Base-by-base conservation (phyloP, 2,888 invertebrate genomes). In the Onthophagus sagittarius region DNA sequence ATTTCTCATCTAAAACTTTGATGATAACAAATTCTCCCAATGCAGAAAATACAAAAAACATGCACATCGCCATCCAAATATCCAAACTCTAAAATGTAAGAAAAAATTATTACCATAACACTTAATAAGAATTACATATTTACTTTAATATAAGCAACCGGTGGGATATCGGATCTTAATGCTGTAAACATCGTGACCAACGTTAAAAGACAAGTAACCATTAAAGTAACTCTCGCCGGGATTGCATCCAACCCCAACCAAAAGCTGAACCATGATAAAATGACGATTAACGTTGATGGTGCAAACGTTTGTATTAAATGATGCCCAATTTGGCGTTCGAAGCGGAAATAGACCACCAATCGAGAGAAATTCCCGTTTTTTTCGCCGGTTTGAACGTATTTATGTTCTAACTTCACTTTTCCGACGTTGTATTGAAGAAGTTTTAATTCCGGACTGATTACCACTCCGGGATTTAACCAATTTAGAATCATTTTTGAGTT, bases 11-110 rank as follows among this genome's bases (percentile, higher is more conserved):
- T 75, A 95, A 83, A 0, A 94, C 94, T 85, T 94, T 94, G 7
- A 94, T 93, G 0, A 94, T 92, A 0, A 94, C 93, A 80, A 95
- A 95, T 85, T 95, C 95, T 14, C 91, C 92, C 15, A 95, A 86
- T 0, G 95, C 93, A 0, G 93, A 93, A 81, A 95, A 95, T 2
- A 94, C 94, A 75, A 94, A 94, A 80, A 94, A 89, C 93, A 95
- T 94, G 81, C 95, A 95, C 4, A 93, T 93, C 3, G 94, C 94
- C 94, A 95, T 94, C 95, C 95, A 95, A 7, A 94, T 86, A 83
- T 94, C 94, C 63, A 94, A 85, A 0, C 94, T 94, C 94, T 94
- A 82, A 67, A 83, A 81, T 69, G 65, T 5, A 11, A 15, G 53
- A 3, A n/a, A 39, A 11, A 62, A 65, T 63, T 39, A 33, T 33